Percentiles rank a stretch among this genome's conserved stretches.
Evolutionary conservation across 1,140 invertebrate genomes (phyloP).

Genomic region (Zaprionus africanus): DNA sequence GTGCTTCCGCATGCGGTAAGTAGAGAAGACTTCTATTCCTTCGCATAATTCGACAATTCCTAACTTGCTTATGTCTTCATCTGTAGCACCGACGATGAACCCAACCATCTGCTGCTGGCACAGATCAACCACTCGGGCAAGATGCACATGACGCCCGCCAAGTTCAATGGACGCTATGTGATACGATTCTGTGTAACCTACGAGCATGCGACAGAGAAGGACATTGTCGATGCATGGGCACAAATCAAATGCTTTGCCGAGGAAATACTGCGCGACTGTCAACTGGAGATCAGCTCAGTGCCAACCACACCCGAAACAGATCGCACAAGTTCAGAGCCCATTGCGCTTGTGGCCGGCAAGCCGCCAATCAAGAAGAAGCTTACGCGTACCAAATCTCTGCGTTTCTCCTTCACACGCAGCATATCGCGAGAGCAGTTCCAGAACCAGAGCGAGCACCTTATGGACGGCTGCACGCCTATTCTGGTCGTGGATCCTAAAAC

Average conservation of each 20-base stretch:
- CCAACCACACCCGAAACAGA: slow-evolving; percentile 69
- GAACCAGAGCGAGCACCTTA: slow-evolving; percentile 87
- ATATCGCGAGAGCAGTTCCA: slow-evolving; percentile 88
- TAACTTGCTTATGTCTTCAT: not conserved
- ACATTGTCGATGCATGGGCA: slow-evolving; percentile 91
- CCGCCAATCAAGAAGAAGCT: slow-evolving; percentile 85
- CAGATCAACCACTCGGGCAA: slow-evolving; percentile 95
- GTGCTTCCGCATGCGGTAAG: slow-evolving; percentile 87
- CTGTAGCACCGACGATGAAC: slow-evolving; percentile 63
- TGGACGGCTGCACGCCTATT: slow-evolving; percentile 89
- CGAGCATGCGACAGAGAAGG: slow-evolving; percentile 90
- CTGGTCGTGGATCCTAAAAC: slow-evolving; percentile 85
- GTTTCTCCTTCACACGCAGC: slow-evolving; percentile 89
- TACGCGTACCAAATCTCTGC: slow-evolving; percentile 86
- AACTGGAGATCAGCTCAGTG: slow-evolving; percentile 70
- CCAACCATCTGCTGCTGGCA: slow-evolving; percentile 87
- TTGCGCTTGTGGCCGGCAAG: slow-evolving; percentile 81
- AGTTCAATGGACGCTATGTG: slow-evolving; percentile 90
- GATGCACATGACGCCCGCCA: slow-evolving; percentile 95
- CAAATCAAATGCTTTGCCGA: slow-evolving; percentile 89
- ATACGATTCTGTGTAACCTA: slow-evolving; percentile 94
- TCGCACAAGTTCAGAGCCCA: slow-evolving; percentile 72
- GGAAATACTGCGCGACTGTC: slow-evolving; percentile 86
- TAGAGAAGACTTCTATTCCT: not conserved
- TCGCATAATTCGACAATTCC: not conserved